These are phyloP conservation scores for Leucophenga maculata DNA, from an alignment of 2,888 invertebrate genomes.

Conservation along the genomic window DNA sequence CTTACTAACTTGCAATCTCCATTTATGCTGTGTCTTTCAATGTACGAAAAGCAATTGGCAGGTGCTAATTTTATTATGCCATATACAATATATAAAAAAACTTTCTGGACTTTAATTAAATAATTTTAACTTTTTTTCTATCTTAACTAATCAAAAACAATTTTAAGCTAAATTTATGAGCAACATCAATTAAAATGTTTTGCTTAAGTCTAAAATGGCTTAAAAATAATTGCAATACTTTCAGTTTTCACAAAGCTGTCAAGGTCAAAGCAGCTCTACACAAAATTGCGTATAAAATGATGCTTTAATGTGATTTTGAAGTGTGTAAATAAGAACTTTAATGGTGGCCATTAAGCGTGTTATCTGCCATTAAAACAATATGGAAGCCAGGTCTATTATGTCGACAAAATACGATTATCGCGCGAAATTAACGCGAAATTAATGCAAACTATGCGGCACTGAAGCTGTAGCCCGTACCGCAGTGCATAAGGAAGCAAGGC, in stretches of 20 bases:
- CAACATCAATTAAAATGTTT: background rate
- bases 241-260: background rate
- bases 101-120: no score
- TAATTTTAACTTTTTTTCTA: no score
- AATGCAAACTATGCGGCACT: constrained; percentile 58
- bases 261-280: background rate
- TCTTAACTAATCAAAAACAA: background rate
- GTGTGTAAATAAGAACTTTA: constrained; percentile 62
- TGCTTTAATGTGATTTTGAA: constrained; percentile 55
- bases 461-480: background rate
- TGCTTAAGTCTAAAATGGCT: background rate
- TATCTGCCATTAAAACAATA: constrained; percentile 62
- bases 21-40: no score
- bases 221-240: background rate
- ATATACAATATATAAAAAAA: no score
- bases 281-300: constrained; percentile 8
- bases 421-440: constrained; percentile 61
- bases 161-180: background rate
- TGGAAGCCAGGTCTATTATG: constrained; percentile 44
- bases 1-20: no score
- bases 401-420: constrained; percentile 57
- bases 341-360: constrained; percentile 60
- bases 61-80: no score
- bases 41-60: no score
- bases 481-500: no score